These are phyloP conservation scores for Pangasius larnaudii DNA, from an alignment of 2,797 vertebrate genomes.

Conservation along the genomic window DNA sequence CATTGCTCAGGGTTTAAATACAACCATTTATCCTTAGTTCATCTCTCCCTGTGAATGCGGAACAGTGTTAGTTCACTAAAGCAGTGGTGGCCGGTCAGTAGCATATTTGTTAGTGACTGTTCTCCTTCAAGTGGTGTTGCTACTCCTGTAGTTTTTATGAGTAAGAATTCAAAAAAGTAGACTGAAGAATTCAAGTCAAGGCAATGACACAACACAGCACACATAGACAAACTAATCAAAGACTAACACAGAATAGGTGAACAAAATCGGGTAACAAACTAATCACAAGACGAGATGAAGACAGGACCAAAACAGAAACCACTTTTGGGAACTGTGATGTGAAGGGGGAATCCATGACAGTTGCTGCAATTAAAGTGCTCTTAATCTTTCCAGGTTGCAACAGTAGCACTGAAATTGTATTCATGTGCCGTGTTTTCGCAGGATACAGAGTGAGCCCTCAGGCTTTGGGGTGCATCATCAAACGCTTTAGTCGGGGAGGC, in stretches of 20 bases:
- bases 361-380: neutral
- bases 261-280: neutral
- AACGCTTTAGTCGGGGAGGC: constrained; percentile 86
- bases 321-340: neutral
- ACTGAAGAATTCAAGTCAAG: neutral
- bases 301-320: neutral
- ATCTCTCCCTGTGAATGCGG: no score
- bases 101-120: neutral
- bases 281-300: neutral
- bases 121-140: neutral
- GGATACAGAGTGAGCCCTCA: constrained; percentile 86
- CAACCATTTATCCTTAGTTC: neutral
- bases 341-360: neutral
- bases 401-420: neutral
- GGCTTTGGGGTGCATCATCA: constrained; percentile 78
- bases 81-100: neutral
- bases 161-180: neutral
- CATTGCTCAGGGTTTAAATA: neutral
- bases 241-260: neutral
- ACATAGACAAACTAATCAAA: neutral
- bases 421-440: constrained; percentile 54
- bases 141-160: neutral
- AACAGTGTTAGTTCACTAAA: neutral
- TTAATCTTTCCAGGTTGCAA: neutral
- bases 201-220: neutral